These are phyloP conservation scores for Aspiorhynchus laticeps DNA, from an alignment of 2,113 vertebrate species.

Conservation along the genomic window DNA sequence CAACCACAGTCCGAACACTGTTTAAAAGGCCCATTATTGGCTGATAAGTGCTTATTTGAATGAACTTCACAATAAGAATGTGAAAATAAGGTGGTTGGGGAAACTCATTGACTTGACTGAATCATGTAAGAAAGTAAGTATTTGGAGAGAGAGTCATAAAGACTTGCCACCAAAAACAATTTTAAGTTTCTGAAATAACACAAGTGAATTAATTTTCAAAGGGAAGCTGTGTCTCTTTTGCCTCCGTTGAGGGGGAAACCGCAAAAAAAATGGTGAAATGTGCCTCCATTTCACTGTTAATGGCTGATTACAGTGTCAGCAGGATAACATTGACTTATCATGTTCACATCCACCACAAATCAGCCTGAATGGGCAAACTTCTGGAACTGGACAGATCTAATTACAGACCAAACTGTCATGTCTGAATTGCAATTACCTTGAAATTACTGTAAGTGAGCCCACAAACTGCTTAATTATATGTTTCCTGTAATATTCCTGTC, in stretches of 20 bases:
- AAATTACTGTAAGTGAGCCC: background rate
- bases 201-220: background rate
- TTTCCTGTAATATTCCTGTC: background rate
- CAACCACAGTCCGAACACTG: background rate
- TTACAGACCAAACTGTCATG: background rate
- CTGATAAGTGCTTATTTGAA: background rate
- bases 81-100: background rate
- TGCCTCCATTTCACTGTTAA: background rate
- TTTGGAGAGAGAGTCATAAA: background rate
- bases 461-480: background rate
- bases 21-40: slow-evolving; percentile 15
- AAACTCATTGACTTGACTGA: background rate
- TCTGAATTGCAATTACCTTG: background rate
- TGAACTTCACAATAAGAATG: background rate
- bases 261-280: background rate
- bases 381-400: background rate
- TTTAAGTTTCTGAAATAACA: background rate
- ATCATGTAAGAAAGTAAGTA: background rate
- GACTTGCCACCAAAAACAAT: background rate
- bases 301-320: background rate
- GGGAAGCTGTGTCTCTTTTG: background rate
- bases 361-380: background rate
- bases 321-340: background rate
- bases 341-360: background rate
- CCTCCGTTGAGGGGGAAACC: background rate